phyloP scores from a whole-genome alignment of 2,797 vertebrate species.

The Gambelia wislizenii region DNA sequence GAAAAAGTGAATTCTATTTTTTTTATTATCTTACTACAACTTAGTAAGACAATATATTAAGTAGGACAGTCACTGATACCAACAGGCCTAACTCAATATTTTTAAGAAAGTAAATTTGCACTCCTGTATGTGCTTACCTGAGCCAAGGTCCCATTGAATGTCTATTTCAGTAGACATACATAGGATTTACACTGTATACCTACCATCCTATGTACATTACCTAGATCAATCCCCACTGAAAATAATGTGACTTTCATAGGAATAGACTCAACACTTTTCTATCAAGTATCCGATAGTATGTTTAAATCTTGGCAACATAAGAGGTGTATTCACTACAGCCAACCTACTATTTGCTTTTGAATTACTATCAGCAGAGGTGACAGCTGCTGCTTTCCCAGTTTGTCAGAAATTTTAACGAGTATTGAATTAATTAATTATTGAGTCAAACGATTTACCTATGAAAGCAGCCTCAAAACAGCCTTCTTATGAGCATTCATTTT shows the following conservation, averaged over 20 bases:
- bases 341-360: conserved; percentile 34
- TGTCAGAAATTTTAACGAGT: conserved; percentile 6
- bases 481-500: not conserved
- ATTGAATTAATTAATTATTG: conserved; percentile 46
- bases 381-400: not conserved
- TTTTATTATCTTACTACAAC: not conserved
- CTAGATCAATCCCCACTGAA: not conserved
- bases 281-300: conserved; percentile 36
- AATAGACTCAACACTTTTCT: not conserved
- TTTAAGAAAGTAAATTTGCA: not conserved
- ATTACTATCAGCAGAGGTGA: not conserved
- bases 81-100: not conserved
- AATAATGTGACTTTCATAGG: not conserved
- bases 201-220: not conserved
- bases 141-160: not conserved
- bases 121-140: not conserved
- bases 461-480: not conserved
- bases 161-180: no score
- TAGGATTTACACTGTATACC: not conserved
- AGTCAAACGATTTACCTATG: no score
- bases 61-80: conserved; percentile 11
- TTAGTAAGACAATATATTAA: not conserved
- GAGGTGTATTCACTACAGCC: conserved; percentile 8
- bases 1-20: not conserved
- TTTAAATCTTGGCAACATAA: conserved; percentile 36